Base-by-base conservation (phyloP, 2,888 invertebrate species). In the Tridacna crocea region DNA sequence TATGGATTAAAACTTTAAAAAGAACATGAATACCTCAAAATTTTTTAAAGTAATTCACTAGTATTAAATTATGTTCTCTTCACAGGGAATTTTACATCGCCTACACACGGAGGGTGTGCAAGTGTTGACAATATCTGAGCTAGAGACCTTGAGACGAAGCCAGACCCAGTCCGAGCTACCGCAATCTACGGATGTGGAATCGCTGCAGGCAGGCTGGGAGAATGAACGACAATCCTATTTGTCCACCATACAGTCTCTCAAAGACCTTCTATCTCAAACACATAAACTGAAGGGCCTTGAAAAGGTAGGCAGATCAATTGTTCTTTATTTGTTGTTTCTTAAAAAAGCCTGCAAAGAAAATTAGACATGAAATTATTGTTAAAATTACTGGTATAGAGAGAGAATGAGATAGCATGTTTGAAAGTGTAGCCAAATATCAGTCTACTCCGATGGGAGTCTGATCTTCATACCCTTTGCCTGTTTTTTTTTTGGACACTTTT, bases 31-130 rank as follows among this genome's bases (percentile, higher is more conserved):
- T n/a, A n/a, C n/a, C n/a, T n/a, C n/a, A n/a, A n/a, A n/a, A n/a
- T n/a, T n/a, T n/a, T n/a, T n/a, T n/a, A n/a, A n/a, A n/a, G n/a
- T n/a, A n/a, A n/a, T n/a, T n/a, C n/a, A n/a, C n/a, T n/a, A n/a
- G n/a, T n/a, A n/a, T n/a, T n/a, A n/a, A n/a, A n/a, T n/a, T 36
- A 4, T 36, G 36, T 36, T 36, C 36, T 6, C 19, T 55, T 61
- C 17, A 6, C 27, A 82, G 79, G 79, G 77, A 19, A 84, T 86
- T 12, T 68, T 86, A 26, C 79, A 73, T 55, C 87, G 91, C 24
- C 87, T 94, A n/a, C 93, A 93, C 78, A 88, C 89, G 48, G 93
- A 94, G 79, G 94, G 93, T n/a, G 91, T 94, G 17, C 89, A 92
- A 63, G 90, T 93, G 47, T 83, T 94, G 78, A 91, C 92, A 10